Percentiles rank a stretch among this genome's conserved stretches.
phyloP scores from a whole-genome alignment of 1,140 invertebrate genomes.

The Wiebesia pumilae region DNA sequence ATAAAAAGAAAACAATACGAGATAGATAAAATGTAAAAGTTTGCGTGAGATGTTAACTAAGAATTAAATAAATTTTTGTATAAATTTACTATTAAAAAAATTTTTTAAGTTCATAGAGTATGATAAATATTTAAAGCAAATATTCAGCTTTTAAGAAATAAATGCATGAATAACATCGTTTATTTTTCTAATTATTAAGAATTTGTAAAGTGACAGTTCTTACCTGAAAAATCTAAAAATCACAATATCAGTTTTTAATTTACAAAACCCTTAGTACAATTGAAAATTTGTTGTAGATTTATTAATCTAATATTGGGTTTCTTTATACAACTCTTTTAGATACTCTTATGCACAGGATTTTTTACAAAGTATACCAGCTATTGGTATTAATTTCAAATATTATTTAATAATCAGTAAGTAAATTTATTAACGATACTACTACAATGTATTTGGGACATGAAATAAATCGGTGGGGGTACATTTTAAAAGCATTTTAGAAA shows the following conservation, averaged over 20 bases:
- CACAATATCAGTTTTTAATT: not conserved
- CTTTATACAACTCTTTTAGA: not conserved
- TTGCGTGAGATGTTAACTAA: not conserved
- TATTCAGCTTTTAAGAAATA: not conserved
- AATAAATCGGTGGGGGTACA: not conserved
- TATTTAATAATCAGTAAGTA: not conserved
- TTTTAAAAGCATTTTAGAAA: slow-evolving; percentile 12
- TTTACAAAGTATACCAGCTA: not conserved
- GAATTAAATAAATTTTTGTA: not conserved
- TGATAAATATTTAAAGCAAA: not conserved
- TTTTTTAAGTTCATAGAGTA: not conserved
- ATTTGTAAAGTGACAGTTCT: not conserved
- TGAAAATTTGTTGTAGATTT: not conserved
- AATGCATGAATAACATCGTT: not conserved
- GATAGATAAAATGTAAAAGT: not conserved
- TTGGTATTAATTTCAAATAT: not conserved
- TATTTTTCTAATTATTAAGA: not conserved
- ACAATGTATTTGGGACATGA: not conserved
- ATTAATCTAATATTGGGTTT: not conserved
- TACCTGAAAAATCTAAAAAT: not conserved
- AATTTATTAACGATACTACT: not conserved
- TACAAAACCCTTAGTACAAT: not conserved
- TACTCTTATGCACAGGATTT: not conserved
- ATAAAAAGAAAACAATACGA: too few species aligned
- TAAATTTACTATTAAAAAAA: not conserved